A percentile compares a stretch with the other conserved stretches of the same genome.
These are phyloP conservation scores for Phaonia tiefii DNA, from an alignment of 2,888 invertebrate species.

Conservation along the genomic window DNA sequence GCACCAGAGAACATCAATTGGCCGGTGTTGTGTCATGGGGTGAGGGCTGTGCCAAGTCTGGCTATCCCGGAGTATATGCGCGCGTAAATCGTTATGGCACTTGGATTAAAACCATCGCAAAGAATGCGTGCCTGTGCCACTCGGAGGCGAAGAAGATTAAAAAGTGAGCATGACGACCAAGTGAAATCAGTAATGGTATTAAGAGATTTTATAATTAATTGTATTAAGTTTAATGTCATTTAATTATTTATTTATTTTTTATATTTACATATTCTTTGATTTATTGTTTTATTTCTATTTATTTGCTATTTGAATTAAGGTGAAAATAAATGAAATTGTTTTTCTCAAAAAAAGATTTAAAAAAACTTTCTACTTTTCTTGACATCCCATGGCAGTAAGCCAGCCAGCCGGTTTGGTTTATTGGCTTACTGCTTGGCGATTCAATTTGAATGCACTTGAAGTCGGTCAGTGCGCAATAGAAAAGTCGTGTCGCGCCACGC, in stretches of 20 bases:
- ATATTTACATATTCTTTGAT: conserved; percentile 33
- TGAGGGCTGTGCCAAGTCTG: conserved; percentile 81
- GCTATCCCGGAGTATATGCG: conserved; percentile 90
- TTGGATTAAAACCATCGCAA: conserved; percentile 86
- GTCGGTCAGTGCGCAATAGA: background rate
- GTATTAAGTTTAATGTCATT: conserved; percentile 13
- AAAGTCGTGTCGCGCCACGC: too few relatives aligned
- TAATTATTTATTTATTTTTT: conserved; percentile 53
- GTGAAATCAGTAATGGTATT: too few relatives aligned
- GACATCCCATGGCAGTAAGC: background rate
- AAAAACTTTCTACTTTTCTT: conserved; percentile 43
- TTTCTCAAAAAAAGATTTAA: background rate
- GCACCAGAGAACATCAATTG: conserved; percentile 74
- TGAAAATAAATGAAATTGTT: conserved; percentile 25
- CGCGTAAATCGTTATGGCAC: conserved; percentile 88
- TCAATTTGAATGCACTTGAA: conserved; percentile 46
- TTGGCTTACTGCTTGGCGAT: conserved; percentile 8
- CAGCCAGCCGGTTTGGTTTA: too few relatives aligned
- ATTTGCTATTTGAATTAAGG: conserved; percentile 29
- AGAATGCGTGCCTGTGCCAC: conserved; percentile 86
- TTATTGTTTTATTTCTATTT: conserved; percentile 22
- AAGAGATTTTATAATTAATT: conserved; percentile 27
- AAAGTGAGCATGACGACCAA: conserved; percentile 66
- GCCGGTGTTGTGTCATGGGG: conserved; percentile 87
- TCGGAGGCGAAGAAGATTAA: conserved; percentile 78